Evolutionary conservation across 2,797 vertebrate species (phyloP).

Genomic region (Pyrocephalus nanus): DNA sequence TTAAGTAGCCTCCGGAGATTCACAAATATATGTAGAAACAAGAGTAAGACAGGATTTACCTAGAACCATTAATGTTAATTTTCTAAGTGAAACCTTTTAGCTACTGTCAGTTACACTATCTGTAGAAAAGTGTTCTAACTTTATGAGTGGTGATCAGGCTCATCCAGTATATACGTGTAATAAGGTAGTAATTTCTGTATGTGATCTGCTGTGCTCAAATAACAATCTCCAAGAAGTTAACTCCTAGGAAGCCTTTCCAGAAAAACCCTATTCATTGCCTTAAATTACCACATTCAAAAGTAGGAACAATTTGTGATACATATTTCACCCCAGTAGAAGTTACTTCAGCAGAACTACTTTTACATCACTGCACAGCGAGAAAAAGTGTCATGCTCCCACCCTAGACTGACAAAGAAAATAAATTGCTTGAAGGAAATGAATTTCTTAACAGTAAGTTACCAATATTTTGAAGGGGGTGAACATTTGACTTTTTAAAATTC

Average conservation of each 20-base stretch:
- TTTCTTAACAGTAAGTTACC: not conserved
- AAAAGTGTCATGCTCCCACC: rapidly evolving
- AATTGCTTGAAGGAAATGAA: not conserved
- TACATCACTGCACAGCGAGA: not conserved
- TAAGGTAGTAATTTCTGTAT: not conserved
- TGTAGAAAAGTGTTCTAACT: not conserved
- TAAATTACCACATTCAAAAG: not conserved
- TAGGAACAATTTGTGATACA: not conserved
- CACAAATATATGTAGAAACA: not conserved
- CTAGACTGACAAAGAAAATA: not conserved
- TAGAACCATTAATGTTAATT: not conserved
- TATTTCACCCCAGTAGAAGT: not conserved
- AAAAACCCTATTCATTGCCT: not conserved
- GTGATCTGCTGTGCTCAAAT: not conserved
- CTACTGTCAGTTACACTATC: not conserved
- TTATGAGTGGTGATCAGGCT: not conserved
- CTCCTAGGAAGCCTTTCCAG: not conserved
- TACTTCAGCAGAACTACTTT: not conserved
- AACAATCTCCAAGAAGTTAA: not conserved
- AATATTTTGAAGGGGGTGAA: not conserved
- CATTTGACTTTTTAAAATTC: not conserved
- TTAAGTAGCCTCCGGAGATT: not conserved
- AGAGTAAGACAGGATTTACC: not conserved
- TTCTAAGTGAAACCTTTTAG: not conserved
- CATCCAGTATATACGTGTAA: not conserved